Base-by-base conservation (phyloP, 2,888 invertebrate species). In the Scelioninae gen. 1 region DNA sequence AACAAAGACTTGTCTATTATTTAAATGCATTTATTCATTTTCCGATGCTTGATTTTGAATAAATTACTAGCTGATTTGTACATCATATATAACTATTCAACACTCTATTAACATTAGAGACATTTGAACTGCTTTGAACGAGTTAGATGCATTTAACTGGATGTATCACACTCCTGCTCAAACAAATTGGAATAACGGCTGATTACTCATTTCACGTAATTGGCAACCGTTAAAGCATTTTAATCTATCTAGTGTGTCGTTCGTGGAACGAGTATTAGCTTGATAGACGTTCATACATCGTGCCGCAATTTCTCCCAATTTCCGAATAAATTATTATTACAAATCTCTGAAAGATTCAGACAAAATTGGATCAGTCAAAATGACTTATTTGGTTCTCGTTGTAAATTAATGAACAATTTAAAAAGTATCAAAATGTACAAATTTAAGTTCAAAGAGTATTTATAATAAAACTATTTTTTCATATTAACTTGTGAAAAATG, bases 201-300 rank as follows among this genome's bases (percentile, higher is more conserved):
- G 69, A 77, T 63, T 69, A 76, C 68, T 76, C 60, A 51, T 53
- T 68, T 68, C 38, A 53, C 38, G 31, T 76, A 76, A 76, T 68
- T 62, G 51, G 23, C 40, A 66, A 32, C 58, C 45, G 60, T 66
- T 60, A 43, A 60, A 58, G 51, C 32, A 66, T 76, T 76, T 76
- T 68, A 62, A 76, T 76, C 43, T 11, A 60, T 58, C 15, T 43
- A 60, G 10, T 31, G 10, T 31, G 53, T 53, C 16, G 11, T 32
- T 49, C 13, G 32, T 9, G 11, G 11, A 68, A 32, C 53, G 32
- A 38, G 68, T 32, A 53, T 66, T 53, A 53, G 31, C 66, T 34
- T n/a, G 56, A 45, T 55, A 45, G 29, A 45, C 45, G 9, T 55
- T 32, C 45, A 68, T 55, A 40, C 15, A 16, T 32, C 11, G 31